A percentile compares a stretch with the other conserved stretches of the same genome.
These are phyloP conservation scores for Drosophila pectinifera DNA, from an alignment of 1,140 invertebrate genomes.

Conservation along the genomic window DNA sequence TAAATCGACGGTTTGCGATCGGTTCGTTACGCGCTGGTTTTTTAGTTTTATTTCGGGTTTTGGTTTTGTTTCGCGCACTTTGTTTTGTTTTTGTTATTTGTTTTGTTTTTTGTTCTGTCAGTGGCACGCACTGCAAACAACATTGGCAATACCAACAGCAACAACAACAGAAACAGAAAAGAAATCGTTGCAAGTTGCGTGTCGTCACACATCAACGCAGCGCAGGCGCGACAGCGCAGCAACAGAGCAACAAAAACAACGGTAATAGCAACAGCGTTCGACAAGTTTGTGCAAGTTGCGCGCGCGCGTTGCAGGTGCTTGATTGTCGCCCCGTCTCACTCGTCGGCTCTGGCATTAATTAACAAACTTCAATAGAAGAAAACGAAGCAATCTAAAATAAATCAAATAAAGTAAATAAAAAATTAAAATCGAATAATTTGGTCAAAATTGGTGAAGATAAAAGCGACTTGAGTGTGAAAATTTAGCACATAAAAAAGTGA, in stretches of 20 bases:
- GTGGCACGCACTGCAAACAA: conserved; percentile 8
- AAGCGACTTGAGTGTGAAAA: background rate
- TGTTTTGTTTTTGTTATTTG: conserved; percentile 22
- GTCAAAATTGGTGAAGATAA: background rate
- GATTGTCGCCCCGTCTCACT: background rate
- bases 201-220: conserved; percentile 33
- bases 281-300: conserved; percentile 49
- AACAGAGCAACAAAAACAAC: conserved; percentile 21
- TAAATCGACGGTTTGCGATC: background rate
- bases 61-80: conserved; percentile 18
- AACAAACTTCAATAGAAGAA: conserved; percentile 1
- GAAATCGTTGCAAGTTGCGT: conserved; percentile 27
- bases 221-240: conserved; percentile 32
- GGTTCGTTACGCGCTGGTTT: background rate
- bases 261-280: conserved; percentile 21
- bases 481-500: background rate
- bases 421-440: background rate
- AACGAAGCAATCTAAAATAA: background rate
- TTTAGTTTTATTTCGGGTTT: conserved; percentile 19
- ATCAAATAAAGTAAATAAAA: background rate
- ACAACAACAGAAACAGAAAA: background rate
- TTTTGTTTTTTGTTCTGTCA: conserved; percentile 8
- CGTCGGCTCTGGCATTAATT: background rate
- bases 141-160: background rate
- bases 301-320: conserved; percentile 33